Base-by-base conservation (phyloP, 2,888 invertebrate genomes). In the Drosophila monieri region DNA sequence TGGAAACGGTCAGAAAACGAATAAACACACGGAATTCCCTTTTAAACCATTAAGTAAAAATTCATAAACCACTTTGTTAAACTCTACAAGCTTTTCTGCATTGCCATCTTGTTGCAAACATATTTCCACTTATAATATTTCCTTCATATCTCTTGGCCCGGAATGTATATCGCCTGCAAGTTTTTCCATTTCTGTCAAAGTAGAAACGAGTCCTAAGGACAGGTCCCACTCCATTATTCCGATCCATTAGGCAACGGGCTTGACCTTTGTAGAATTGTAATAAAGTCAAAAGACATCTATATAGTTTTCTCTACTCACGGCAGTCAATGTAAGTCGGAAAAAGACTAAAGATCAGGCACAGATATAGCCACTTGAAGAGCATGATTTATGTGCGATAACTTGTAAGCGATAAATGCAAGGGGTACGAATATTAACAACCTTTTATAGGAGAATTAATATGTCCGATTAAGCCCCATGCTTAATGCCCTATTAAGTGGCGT, bases 361-460 rank as follows among this genome's bases (percentile, higher is more conserved):
- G 51, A 62, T 62, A 62, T 23, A 62, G 10, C 62, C 44, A 52
- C 44, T 62, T 62, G 2, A 52, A 37, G n/a, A 52, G 62, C 62
- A 62, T 62, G 44, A 61, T 62, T 61, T 44, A 62, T 62, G 62
- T 52, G 44, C 21, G 52, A 52, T 60, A 23, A 12, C 18, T 62
- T 52, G 51, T 37, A 30, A 51, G 51, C 43, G 61, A 62, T 60
- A 30, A 59, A 62, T 62, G 62, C 43, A 15, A 27, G 35, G 23
- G 62, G 44, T 52, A 61, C 37, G 62, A 51, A 52, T 61, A 23
- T 44, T 61, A 39, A 46, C 37, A 30, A 30, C 52, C 23, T 46
- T 64, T 64, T 64, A 62, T 62, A 61, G 52, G 23, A 8, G 23
- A 64, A 39, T 64, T 62, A 52, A 62, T 52, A 46, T 8, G 15